Evolutionary conservation across 2,888 invertebrate species (phyloP).

Genomic region (Agrochola circellaris): DNA sequence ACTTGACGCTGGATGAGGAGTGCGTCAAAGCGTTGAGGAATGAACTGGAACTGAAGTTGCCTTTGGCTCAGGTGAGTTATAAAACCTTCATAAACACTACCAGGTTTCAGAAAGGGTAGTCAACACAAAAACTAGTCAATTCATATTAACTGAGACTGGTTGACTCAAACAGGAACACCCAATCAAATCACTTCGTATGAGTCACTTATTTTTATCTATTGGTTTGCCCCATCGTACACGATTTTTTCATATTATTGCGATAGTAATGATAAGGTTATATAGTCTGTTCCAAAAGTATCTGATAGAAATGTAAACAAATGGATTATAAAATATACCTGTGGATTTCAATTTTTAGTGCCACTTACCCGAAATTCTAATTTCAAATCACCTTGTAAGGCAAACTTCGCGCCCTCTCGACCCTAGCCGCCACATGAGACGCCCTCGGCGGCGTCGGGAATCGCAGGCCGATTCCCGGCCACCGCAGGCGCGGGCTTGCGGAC

Average conservation of each 20-base stretch:
- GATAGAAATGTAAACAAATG: neutral
- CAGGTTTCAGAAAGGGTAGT: too few species aligned
- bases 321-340: neutral
- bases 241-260: neutral
- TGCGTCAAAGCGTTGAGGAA: slow-evolving; percentile 93
- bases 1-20: slow-evolving; percentile 92
- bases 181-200: neutral
- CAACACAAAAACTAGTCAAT: neutral
- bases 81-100: neutral
- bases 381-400: neutral
- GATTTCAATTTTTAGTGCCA: neutral
- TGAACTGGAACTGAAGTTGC: slow-evolving; percentile 93
- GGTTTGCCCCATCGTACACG: neutral
- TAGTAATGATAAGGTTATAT: slow-evolving; percentile 1
- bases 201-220: neutral
- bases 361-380: neutral
- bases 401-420: too few species aligned
- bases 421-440: too few species aligned
- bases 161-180: too few species aligned
- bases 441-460: too few species aligned
- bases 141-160: neutral
- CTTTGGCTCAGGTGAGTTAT: slow-evolving; percentile 91
- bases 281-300: neutral
- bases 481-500: too few species aligned
- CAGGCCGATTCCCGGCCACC: too few species aligned